Conservation (phyloP, 2,113 vertebrate species). For the Halichoeres trimaculatus region DNA sequence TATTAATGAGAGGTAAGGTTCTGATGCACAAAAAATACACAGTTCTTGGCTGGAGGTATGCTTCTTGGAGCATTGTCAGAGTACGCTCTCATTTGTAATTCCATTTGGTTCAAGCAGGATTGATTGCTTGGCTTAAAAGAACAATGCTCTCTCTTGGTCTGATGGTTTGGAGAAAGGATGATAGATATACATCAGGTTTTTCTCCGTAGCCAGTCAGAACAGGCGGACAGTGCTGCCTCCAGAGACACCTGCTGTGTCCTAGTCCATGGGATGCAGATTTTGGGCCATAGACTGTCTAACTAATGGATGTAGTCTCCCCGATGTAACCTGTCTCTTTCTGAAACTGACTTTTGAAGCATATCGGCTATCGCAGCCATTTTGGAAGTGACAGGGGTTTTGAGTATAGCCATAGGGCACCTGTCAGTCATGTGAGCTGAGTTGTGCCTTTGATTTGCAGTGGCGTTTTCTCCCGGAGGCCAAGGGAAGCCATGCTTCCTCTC, state of each 20-base stretch:
- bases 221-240: not conserved
- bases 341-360: no score
- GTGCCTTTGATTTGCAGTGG: no score
- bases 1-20: conserved; percentile 4
- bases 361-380: no score
- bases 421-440: no score
- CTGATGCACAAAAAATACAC: not conserved
- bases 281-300: no score
- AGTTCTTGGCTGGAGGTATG: not conserved
- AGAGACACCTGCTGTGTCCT: not conserved
- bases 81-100: not conserved
- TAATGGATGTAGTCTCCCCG: no score
- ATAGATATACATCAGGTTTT: not conserved
- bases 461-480: no score
- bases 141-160: not conserved
- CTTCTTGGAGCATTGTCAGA: not conserved
- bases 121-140: not conserved
- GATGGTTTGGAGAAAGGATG: not conserved
- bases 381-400: no score
- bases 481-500: no score
- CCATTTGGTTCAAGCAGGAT: not conserved
- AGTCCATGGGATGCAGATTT: no score
- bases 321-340: no score
- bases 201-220: not conserved
- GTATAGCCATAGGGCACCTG: no score